Conservation (phyloP, 1,140 invertebrate species). For the Alviniconcha marisindica region DNA sequence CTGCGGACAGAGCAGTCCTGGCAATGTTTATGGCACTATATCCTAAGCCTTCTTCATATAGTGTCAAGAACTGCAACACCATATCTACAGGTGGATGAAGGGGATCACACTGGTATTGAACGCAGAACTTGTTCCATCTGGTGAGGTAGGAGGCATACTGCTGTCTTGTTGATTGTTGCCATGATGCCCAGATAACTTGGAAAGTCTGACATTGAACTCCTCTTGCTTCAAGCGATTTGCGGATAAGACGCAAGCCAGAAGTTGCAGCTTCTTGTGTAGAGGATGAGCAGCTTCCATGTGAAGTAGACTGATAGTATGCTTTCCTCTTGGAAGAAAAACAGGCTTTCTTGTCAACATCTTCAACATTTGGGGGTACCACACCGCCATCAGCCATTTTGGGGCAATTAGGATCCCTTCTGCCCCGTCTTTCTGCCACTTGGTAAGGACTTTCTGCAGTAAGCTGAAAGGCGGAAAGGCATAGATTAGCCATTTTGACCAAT, state of each 20-base stretch:
- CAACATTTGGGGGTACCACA: constrained; percentile 9
- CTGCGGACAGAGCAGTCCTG: constrained; percentile 7
- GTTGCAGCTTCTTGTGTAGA: background rate
- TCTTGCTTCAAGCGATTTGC: background rate
- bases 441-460: background rate
- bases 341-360: background rate
- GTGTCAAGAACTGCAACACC: constrained; percentile 40
- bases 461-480: constrained; percentile 24
- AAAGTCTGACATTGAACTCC: constrained; percentile 41
- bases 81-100: constrained; percentile 37
- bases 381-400: background rate
- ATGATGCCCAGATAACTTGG: constrained; percentile 42
- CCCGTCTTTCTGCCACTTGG: background rate
- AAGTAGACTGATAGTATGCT: background rate
- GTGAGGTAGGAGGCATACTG: constrained; percentile 46
- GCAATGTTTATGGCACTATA: constrained; percentile 47
- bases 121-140: constrained; percentile 42
- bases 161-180: constrained; percentile 37
- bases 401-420: background rate
- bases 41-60: constrained; percentile 38
- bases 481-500: background rate
- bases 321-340: background rate
- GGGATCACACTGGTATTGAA: constrained; percentile 35
- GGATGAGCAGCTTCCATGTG: background rate
- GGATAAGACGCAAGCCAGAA: background rate